phyloP scores from a whole-genome alignment of 2,797 vertebrate species.

The Alca torda region DNA sequence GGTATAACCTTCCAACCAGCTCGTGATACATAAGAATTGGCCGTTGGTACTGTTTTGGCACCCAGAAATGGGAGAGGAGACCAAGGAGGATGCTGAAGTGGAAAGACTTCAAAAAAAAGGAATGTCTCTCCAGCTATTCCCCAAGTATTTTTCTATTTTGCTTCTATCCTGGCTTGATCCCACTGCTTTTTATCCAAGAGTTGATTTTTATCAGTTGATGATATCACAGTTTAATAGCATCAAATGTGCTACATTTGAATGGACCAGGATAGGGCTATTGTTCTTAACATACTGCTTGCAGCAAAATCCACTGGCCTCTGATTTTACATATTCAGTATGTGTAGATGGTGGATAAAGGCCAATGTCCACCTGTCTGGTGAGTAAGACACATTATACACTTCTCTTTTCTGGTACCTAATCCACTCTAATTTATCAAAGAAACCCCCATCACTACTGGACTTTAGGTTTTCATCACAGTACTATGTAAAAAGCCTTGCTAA shows the following conservation, averaged over 20 bases:
- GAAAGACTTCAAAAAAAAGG: neutral
- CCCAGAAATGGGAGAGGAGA: neutral
- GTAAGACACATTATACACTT: neutral
- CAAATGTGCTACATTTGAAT: neutral
- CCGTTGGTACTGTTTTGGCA: neutral
- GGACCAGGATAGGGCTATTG: neutral
- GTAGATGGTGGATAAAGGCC: neutral
- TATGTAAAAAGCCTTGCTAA: neutral
- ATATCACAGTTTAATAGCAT: neutral
- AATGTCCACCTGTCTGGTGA: neutral
- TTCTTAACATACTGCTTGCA: neutral
- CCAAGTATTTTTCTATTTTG: neutral
- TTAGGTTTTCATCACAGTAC: neutral
- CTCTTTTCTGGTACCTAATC: neutral
- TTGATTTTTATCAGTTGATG: neutral
- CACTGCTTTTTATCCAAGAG: neutral
- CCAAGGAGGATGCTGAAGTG: neutral
- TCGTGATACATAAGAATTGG: neutral
- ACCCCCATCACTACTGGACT: neutral
- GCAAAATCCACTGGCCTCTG: neutral
- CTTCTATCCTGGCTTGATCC: neutral
- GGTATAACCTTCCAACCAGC: neutral
- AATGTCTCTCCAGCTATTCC: neutral
- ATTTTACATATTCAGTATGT: neutral
- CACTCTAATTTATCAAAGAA: neutral